Conservation (phyloP, 2,113 vertebrate species). For the Cyphotilapia sp. region DNA sequence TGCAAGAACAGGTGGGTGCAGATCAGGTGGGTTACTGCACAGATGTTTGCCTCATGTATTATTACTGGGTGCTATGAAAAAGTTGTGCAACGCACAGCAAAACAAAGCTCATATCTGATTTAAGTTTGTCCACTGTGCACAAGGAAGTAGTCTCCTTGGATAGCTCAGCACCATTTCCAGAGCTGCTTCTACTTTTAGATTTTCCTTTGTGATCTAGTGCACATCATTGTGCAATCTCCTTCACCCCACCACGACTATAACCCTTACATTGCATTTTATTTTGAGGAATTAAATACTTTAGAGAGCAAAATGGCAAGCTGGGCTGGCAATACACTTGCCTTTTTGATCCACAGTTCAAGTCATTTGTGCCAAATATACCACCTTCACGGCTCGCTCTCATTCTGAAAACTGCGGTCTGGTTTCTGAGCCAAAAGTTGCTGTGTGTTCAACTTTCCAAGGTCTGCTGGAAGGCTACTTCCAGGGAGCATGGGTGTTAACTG, state of each 20-base stretch:
- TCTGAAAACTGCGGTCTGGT: background rate
- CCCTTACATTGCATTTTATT: background rate
- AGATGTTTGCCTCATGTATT: background rate
- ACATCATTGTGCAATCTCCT: background rate
- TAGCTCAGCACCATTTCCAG: background rate
- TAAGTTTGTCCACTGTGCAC: background rate
- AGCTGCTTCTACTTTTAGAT: background rate
- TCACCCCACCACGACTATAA: background rate
- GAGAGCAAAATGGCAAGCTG: background rate
- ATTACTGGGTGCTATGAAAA: background rate
- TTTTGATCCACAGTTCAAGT: background rate
- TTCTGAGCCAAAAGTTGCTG: background rate
- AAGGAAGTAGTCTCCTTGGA: background rate
- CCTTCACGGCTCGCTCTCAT: background rate
- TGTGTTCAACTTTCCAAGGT: background rate
- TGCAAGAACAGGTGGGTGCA: constrained; percentile 82
- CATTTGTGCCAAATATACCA: background rate
- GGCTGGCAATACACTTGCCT: background rate
- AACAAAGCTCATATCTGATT: background rate
- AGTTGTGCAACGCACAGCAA: background rate
- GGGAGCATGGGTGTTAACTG: background rate
- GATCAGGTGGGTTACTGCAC: background rate
- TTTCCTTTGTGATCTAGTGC: background rate
- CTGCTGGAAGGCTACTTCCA: background rate
- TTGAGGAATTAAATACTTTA: background rate